phyloP scores from a whole-genome alignment of 2,113 vertebrate genomes.

The Pelvicachromis taeniatus region DNA sequence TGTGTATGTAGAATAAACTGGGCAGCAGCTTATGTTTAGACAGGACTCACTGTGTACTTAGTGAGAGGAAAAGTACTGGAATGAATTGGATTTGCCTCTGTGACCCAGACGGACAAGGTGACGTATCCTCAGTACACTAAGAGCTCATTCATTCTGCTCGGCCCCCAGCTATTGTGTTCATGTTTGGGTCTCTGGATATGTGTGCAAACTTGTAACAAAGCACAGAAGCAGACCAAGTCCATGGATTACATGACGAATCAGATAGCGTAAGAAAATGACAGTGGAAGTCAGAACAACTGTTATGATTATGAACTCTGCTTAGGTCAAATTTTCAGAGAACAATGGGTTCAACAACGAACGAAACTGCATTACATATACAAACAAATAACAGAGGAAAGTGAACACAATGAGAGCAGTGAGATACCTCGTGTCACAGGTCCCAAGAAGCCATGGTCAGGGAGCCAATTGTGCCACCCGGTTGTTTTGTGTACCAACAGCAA shows the following conservation, averaged over 20 bases:
- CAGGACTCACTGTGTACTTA: neutral
- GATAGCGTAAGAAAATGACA: neutral
- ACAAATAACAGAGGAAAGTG: neutral
- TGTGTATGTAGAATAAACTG: neutral
- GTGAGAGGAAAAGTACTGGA: slow-evolving; percentile 36
- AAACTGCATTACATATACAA: neutral
- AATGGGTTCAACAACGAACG: accelerated
- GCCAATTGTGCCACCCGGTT: slow-evolving; percentile 10
- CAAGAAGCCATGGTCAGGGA: neutral
- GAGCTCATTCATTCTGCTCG: slow-evolving; percentile 8
- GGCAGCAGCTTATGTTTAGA: slow-evolving; percentile 3
- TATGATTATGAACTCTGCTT: neutral
- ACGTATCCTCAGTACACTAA: slow-evolving; percentile 2
- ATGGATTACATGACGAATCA: neutral
- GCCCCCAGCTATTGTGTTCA: neutral
- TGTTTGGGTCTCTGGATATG: neutral
- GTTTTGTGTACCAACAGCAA: slow-evolving; percentile 15
- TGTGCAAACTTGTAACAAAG: neutral
- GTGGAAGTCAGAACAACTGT: neutral
- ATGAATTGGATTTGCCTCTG: slow-evolving; percentile 15
- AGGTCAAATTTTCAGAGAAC: neutral
- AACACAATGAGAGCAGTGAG: neutral
- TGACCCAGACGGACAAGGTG: neutral
- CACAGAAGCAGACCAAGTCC: neutral
- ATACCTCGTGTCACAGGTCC: slow-evolving; percentile 6